Percentiles rank a stretch among this genome's conserved stretches.
Conservation (phyloP, 2,888 invertebrate species). For the Silvanus unidentatus region DNA sequence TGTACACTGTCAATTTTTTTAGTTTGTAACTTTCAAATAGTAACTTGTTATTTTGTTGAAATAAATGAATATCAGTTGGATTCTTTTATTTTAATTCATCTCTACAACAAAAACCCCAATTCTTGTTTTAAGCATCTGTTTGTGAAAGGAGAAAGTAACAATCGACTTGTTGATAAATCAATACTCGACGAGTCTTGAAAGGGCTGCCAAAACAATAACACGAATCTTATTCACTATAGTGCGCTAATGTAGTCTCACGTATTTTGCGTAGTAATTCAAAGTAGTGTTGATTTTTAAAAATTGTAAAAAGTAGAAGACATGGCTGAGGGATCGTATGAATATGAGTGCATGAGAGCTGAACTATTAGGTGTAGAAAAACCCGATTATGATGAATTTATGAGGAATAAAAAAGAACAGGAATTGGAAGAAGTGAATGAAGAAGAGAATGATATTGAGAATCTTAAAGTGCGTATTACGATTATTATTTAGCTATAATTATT, state of each 20-base stretch:
- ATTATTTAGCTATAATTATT: neutral
- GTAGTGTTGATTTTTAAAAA: no score
- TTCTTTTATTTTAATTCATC: constrained; percentile 16
- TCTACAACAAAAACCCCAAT: no score
- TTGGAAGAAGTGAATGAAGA: constrained; percentile 45
- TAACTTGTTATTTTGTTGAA: constrained; percentile 47
- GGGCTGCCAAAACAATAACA: no score
- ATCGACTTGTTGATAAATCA: no score
- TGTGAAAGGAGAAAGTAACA: no score
- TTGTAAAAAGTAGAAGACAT: constrained; percentile 37
- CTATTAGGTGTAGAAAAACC: constrained; percentile 67
- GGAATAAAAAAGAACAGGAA: constrained; percentile 48
- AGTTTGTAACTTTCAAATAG: constrained; percentile 44
- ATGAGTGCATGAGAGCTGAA: constrained; percentile 74
- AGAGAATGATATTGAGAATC: constrained; percentile 50
- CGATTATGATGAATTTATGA: constrained; percentile 59
- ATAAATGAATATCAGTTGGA: constrained; percentile 47
- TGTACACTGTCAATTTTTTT: constrained; percentile 45
- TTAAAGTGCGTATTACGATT: constrained; percentile 38
- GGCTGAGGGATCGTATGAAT: constrained; percentile 65
- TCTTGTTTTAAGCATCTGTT: no score
- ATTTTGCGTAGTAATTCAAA: no score
- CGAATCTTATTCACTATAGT: no score
- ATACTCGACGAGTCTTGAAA: no score
- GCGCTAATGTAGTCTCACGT: no score